A percentile compares a stretch with the other conserved stretches of the same genome.
Evolutionary conservation across 2,888 invertebrate genomes (phyloP).

Genomic region (Cantharis rustica): DNA sequence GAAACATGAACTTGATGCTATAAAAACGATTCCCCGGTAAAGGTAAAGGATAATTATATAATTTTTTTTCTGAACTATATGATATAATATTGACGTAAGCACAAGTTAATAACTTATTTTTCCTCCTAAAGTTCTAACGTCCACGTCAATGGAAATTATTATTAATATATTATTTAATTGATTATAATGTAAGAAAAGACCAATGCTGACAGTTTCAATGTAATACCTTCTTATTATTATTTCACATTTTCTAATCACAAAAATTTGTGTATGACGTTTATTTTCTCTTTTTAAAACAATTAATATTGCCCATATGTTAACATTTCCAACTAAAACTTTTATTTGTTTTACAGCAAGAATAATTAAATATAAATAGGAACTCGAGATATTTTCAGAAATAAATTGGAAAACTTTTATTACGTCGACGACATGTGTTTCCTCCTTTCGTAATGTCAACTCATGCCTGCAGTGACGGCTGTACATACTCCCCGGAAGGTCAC

Average conservation of each 20-base stretch:
- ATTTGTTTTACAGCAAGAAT: too few relatives aligned
- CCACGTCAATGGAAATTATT: background rate
- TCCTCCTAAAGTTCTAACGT: background rate
- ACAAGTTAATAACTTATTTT: background rate
- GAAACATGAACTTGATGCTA: background rate
- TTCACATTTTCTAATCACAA: background rate
- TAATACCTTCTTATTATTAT: background rate
- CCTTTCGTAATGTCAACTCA: too few relatives aligned
- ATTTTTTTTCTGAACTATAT: background rate
- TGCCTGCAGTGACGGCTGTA: too few relatives aligned
- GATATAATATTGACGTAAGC: background rate
- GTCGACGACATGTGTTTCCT: too few relatives aligned
- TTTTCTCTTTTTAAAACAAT: background rate
- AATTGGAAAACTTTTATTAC: too few relatives aligned
- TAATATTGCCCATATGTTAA: background rate
- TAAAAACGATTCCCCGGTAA: background rate
- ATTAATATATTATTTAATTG: background rate
- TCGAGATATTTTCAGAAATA: too few relatives aligned
- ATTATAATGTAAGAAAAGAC: background rate
- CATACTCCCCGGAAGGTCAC: too few relatives aligned
- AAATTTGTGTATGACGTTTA: background rate
- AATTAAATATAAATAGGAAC: too few relatives aligned
- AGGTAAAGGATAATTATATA: background rate
- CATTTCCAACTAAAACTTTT: background rate
- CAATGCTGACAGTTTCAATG: background rate